These are phyloP conservation scores for Dendrocincla tyrannina DNA, from an alignment of 2,797 vertebrate genomes.

Conservation along the genomic window DNA sequence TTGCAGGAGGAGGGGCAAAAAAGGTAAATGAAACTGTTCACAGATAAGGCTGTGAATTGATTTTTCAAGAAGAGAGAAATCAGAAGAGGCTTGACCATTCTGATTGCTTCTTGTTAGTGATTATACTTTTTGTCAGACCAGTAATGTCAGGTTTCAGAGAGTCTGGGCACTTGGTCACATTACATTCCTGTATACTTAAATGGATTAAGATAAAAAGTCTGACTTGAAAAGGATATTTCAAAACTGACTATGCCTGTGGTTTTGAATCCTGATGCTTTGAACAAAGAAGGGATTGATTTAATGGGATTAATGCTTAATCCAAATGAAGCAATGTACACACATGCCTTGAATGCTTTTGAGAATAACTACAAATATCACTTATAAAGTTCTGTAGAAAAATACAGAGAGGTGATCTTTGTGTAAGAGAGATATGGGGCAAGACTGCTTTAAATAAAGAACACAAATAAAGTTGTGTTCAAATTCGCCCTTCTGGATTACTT, in stretches of 20 bases:
- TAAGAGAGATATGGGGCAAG: not conserved
- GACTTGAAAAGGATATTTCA: constrained; percentile 55
- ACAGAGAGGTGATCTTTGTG: not conserved
- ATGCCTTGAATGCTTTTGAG: constrained; percentile 50
- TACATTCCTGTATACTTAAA: constrained; percentile 50
- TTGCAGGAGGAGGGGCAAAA: not conserved
- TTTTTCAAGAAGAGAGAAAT: not conserved
- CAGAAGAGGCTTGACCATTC: not conserved
- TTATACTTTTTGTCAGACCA: not conserved
- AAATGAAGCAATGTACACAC: constrained; percentile 42
- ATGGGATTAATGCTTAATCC: constrained; percentile 50
- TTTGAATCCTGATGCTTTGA: constrained; percentile 63
- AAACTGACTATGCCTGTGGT: constrained; percentile 51
- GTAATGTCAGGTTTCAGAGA: not conserved
- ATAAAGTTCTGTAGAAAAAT: not conserved
- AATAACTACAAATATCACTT: constrained; percentile 49
- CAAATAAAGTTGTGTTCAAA: not conserved
- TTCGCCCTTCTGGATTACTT: not conserved
- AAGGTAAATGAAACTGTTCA: not conserved
- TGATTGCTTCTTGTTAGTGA: not conserved
- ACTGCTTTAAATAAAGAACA: not conserved
- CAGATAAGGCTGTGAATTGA: not conserved
- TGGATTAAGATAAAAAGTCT: constrained; percentile 62
- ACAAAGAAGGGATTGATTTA: constrained; percentile 63
- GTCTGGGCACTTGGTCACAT: not conserved